These are phyloP conservation scores for Allygus modestus DNA, from an alignment of 2,888 invertebrate genomes.

Conservation along the genomic window DNA sequence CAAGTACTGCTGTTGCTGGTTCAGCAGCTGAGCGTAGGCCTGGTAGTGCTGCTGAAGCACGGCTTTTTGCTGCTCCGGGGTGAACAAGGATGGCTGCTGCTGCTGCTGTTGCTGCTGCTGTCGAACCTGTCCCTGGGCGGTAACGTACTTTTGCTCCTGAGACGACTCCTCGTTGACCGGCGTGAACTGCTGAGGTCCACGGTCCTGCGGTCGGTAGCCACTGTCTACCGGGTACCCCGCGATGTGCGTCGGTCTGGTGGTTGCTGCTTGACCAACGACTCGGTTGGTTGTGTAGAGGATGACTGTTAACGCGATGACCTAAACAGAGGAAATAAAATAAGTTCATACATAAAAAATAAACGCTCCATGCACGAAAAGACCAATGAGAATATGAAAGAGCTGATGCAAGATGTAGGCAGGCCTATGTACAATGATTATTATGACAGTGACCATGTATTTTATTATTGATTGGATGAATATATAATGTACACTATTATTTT, in stretches of 20 bases:
- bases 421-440: too few species aligned
- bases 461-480: too few species aligned
- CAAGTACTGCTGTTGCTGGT: conserved; percentile 38
- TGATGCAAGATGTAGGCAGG: too few species aligned
- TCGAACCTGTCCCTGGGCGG: background rate
- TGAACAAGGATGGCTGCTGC: conserved; percentile 29
- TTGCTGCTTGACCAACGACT: background rate
- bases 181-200: conserved; percentile 15
- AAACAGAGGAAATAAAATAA: background rate
- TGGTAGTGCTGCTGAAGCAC: conserved; percentile 53
- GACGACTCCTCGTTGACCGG: conserved; percentile 39
- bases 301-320: background rate
- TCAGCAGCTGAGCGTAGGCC: conserved; percentile 49
- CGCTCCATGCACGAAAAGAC: too few species aligned
- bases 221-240: conserved; percentile 40
- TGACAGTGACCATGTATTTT: too few species aligned
- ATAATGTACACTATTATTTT: too few species aligned
- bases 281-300: background rate
- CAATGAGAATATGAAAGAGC: too few species aligned
- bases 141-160: conserved; percentile 13
- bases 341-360: too few species aligned
- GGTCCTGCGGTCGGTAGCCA: background rate
- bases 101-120: conserved; percentile 33
- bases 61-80: conserved; percentile 48
- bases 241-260: conserved; percentile 16